Conservation (phyloP, 2,113 vertebrate genomes). For the Myotis lucifugus region DNA sequence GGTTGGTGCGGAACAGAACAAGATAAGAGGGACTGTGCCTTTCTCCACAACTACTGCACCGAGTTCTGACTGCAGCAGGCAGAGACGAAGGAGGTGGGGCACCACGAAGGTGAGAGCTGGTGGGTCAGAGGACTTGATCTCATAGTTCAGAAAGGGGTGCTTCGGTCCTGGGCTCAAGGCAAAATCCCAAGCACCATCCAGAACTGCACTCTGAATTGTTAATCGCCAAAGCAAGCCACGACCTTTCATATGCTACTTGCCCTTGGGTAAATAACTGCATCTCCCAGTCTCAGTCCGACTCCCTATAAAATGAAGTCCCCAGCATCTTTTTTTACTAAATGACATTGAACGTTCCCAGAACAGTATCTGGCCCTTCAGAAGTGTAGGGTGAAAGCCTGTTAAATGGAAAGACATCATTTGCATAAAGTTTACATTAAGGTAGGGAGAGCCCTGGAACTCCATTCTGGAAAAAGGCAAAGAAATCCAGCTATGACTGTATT, state of each 20-base stretch:
- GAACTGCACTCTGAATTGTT: background rate
- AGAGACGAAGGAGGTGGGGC: background rate
- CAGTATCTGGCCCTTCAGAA: background rate
- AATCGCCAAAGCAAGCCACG: background rate
- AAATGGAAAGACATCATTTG: background rate
- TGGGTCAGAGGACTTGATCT: background rate
- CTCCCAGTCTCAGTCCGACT: background rate
- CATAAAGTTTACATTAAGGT: slow-evolving; percentile 1
- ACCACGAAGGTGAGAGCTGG: background rate
- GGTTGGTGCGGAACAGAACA: background rate
- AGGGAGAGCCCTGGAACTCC: background rate
- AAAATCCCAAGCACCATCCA: background rate
- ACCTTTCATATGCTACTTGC: background rate
- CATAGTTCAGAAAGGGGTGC: background rate
- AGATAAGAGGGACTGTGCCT: background rate
- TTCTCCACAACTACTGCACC: background rate
- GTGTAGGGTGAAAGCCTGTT: background rate
- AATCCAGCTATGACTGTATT: background rate
- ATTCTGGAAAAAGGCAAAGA: background rate
- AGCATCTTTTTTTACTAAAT: background rate
- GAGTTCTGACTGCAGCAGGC: background rate
- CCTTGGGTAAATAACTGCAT: background rate
- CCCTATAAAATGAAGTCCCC: background rate
- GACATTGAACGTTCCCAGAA: background rate
- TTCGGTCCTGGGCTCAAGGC: background rate